Conservation (phyloP, 2,797 vertebrate genomes). For the Podarcis lilfordi region DNA sequence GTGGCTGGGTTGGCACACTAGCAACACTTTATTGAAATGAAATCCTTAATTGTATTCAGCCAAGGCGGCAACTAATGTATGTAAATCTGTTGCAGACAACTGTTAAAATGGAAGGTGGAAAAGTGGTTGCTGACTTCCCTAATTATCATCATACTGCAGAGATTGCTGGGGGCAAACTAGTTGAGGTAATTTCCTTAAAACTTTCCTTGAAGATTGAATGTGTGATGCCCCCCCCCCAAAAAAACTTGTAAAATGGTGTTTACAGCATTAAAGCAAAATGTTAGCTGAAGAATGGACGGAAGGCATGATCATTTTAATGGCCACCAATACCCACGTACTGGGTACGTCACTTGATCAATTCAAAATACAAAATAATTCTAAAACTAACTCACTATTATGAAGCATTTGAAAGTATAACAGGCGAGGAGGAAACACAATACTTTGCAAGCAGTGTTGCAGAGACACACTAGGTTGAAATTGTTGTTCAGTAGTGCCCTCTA, state of each 20-base stretch:
- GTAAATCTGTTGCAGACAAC: conserved; percentile 79
- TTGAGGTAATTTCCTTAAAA: conserved; percentile 84
- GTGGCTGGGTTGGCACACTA: background rate
- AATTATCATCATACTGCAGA: conserved; percentile 89
- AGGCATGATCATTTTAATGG: background rate
- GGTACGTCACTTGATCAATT: background rate
- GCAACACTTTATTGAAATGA: background rate
- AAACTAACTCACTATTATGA: background rate
- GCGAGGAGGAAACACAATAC: too few relatives aligned
- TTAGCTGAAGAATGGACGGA: background rate
- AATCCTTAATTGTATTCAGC: background rate
- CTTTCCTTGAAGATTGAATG: background rate
- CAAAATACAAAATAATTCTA: background rate
- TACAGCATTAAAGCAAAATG: background rate
- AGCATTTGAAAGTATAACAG: too few relatives aligned
- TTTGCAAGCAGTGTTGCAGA: background rate
- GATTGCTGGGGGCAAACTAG: conserved; percentile 86
- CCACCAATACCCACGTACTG: background rate
- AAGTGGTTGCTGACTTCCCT: conserved; percentile 85
- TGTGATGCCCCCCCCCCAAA: background rate
- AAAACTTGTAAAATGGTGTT: background rate
- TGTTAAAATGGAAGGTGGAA: conserved; percentile 85
- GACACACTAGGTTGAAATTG: background rate
- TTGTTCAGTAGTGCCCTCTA: background rate
- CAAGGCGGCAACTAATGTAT: background rate